A percentile compares a stretch with the other conserved stretches of the same genome.
Evolutionary conservation across 2,888 invertebrate genomes (phyloP).

Genomic region (Baronia brevicornis): DNA sequence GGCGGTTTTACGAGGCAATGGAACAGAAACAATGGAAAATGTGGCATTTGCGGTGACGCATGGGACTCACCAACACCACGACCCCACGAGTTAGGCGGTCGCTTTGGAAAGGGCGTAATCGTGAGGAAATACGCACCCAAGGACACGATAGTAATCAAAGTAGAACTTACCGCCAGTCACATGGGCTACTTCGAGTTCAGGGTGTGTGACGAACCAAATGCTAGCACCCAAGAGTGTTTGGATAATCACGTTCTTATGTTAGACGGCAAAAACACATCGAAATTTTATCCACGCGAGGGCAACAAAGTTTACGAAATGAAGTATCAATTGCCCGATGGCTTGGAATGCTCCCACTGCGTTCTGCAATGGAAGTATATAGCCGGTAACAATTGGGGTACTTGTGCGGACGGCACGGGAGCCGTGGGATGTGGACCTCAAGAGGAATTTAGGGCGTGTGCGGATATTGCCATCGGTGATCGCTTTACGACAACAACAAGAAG

Average conservation of each 20-base stretch:
- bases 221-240: conserved; percentile 84
- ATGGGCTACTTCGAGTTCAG: conserved; percentile 91
- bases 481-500: conserved; percentile 58
- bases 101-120: conserved; percentile 87
- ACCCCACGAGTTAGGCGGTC: conserved; percentile 88
- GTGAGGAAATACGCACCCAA: conserved; percentile 85
- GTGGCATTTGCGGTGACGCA: conserved; percentile 91
- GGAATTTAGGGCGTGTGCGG: conserved; percentile 90
- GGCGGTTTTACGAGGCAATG: conserved; percentile 91
- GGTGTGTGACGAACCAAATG: conserved; percentile 83
- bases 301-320: conserved; percentile 87
- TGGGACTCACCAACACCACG: conserved; percentile 84
- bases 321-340: conserved; percentile 76
- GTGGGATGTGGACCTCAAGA: conserved; percentile 93
- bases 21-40: conserved; percentile 87
- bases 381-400: conserved; percentile 89
- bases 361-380: conserved; percentile 93
- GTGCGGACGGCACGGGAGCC: conserved; percentile 82
- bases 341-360: conserved; percentile 87
- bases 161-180: conserved; percentile 92
- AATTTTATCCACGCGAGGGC: conserved; percentile 85
- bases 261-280: conserved; percentile 64
- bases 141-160: conserved; percentile 80
- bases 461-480: conserved; percentile 81
- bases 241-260: conserved; percentile 81